Evolutionary conservation across 2,888 invertebrate genomes (phyloP).

Genomic region (Electrophaes corylata): DNA sequence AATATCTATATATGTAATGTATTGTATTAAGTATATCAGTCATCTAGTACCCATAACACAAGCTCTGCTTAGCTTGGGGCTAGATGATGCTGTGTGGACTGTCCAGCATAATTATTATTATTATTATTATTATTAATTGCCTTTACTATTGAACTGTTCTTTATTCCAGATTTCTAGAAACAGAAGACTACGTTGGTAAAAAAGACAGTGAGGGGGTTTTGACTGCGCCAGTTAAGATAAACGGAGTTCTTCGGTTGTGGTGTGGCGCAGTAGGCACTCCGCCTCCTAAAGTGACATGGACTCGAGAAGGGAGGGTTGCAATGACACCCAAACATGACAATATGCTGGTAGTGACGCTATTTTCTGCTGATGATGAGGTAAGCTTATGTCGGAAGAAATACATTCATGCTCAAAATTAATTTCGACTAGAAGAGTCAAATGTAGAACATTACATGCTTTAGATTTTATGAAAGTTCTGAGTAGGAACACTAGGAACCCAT

Average conservation of each 20-base stretch:
- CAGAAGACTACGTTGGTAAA: conserved; percentile 70
- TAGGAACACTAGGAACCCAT: too few species aligned
- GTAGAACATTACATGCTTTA: not conserved
- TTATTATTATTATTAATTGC: too few species aligned
- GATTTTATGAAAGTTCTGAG: not conserved
- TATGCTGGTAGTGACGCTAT: conserved; percentile 70
- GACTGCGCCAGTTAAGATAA: conserved; percentile 60
- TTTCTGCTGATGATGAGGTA: conserved; percentile 69
- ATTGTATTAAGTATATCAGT: too few species aligned
- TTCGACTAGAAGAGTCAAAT: not conserved
- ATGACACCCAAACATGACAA: conserved; percentile 64
- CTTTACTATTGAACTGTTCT: not conserved
- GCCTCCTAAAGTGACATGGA: conserved; percentile 85
- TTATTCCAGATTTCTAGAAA: conserved; percentile 69
- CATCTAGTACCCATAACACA: too few species aligned
- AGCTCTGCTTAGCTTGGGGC: too few species aligned
- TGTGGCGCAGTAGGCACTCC: conserved; percentile 87
- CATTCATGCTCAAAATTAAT: too few species aligned
- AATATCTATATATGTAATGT: too few species aligned
- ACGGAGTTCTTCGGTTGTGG: conserved; percentile 81
- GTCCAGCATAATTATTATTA: too few species aligned
- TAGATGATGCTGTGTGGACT: too few species aligned
- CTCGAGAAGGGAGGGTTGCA: conserved; percentile 74
- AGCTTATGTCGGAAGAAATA: too few species aligned
- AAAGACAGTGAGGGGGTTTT: conserved; percentile 64